Percentiles rank a stretch among this genome's conserved stretches.
Evolutionary conservation across 2,888 invertebrate species (phyloP).

Genomic region (Adineta ricciae): DNA sequence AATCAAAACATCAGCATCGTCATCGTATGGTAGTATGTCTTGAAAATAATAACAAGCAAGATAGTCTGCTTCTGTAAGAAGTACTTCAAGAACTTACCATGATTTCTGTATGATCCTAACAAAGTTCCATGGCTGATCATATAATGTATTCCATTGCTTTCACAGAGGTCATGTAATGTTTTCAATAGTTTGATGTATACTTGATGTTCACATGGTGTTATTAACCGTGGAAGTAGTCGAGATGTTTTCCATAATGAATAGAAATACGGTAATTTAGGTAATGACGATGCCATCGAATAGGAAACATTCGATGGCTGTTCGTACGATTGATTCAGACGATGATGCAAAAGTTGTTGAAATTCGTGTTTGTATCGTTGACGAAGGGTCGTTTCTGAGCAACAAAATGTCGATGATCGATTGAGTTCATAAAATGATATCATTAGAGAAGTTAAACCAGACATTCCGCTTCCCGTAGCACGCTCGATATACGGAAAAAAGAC

Average conservation of each 20-base stretch:
- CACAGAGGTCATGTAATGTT: not conserved
- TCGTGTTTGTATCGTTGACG: no score
- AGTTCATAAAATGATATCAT: no score
- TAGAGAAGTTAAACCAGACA: no score
- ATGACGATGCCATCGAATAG: not conserved
- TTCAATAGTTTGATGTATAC: not conserved
- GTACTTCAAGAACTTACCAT: not conserved
- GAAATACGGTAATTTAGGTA: not conserved
- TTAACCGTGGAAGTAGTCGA: not conserved
- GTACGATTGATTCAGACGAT: not conserved
- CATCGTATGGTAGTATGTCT: not conserved
- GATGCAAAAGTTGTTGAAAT: not conserved
- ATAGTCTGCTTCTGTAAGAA: no score
- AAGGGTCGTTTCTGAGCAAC: no score
- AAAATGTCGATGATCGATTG: no score
- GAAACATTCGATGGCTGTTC: not conserved
- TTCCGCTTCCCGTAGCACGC: no score
- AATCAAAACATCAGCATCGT: not conserved
- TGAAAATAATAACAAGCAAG: not conserved
- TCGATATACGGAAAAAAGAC: no score
- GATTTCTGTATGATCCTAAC: not conserved
- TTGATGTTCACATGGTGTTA: not conserved
- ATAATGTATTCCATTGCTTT: not conserved
- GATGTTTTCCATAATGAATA: not conserved
- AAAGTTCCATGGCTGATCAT: not conserved